phyloP scores from a whole-genome alignment of 2,797 vertebrate species.

The Bovichtus variegatus region DNA sequence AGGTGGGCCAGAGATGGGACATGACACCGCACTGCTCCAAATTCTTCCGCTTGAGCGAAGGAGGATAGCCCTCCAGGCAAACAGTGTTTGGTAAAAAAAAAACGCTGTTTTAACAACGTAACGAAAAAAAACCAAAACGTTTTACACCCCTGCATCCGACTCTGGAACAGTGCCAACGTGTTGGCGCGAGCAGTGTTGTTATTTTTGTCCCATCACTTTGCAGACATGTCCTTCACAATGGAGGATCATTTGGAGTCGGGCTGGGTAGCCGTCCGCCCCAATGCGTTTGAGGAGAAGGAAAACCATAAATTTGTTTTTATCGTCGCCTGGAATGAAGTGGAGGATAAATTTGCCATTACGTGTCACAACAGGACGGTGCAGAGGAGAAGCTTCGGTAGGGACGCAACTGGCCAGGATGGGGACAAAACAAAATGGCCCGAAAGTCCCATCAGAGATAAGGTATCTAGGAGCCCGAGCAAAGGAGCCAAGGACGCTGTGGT shows the following conservation, averaged over 20 bases:
- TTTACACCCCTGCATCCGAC: neutral
- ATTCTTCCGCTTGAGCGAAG: slow-evolving; percentile 56
- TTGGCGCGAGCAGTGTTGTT: neutral
- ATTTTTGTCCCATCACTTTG: slow-evolving; percentile 32
- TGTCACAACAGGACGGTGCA: slow-evolving; percentile 95
- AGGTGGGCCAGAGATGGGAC: slow-evolving; percentile 70
- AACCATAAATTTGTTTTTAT: slow-evolving; percentile 96
- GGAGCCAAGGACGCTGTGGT: slow-evolving; percentile 44
- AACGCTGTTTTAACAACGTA: neutral
- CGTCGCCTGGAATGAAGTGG: slow-evolving; percentile 96
- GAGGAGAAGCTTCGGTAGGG: slow-evolving; percentile 88
- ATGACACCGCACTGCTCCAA: slow-evolving; percentile 57
- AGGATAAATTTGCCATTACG: slow-evolving; percentile 95
- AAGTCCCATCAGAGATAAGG: slow-evolving; percentile 71
- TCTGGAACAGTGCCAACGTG: neutral
- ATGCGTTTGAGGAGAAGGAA: slow-evolving; percentile 94
- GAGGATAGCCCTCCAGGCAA: slow-evolving; percentile 42
- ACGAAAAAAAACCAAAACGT: neutral
- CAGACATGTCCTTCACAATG: slow-evolving; percentile 91
- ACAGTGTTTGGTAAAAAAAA: slow-evolving; percentile 21
- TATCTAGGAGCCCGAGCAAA: slow-evolving; percentile 52
- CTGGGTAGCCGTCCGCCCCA: slow-evolving; percentile 95
- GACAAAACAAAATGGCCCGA: slow-evolving; percentile 78
- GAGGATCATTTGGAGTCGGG: slow-evolving; percentile 95
- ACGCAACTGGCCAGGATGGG: slow-evolving; percentile 66